Conservation (phyloP, 92 coral and sea anemone species). For the Ricordea florida region DNA sequence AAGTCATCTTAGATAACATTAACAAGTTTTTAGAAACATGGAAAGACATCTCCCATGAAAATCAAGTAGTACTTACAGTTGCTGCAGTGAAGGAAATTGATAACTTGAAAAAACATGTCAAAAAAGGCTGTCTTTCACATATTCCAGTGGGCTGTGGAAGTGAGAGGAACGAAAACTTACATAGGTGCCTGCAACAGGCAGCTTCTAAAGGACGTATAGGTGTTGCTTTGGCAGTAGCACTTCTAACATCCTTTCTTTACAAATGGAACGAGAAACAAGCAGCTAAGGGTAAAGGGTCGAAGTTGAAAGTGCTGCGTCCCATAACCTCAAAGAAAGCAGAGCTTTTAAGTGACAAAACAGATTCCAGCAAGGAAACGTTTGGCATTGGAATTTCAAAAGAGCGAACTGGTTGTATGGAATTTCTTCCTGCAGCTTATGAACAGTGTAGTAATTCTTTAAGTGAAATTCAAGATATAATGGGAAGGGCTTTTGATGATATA, state of each 20-base stretch:
- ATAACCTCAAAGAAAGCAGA: slow-evolving; percentile 44
- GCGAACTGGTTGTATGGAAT: slow-evolving; percentile 1
- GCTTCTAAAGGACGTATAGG: slow-evolving; percentile 27
- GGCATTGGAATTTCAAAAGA: slow-evolving; percentile 40
- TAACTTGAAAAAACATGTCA: slow-evolving; percentile 19
- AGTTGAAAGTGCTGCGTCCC: slow-evolving; percentile 28
- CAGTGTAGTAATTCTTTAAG: slow-evolving; percentile 22
- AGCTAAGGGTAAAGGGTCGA: background rate
- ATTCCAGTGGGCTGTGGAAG: slow-evolving; percentile 58
- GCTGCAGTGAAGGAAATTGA: slow-evolving; percentile 45
- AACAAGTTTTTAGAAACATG: slow-evolving; percentile 39
- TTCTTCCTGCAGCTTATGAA: slow-evolving; percentile 41
- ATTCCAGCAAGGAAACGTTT: background rate
- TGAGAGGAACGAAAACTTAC: slow-evolving; percentile 53
- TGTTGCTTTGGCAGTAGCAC: slow-evolving; percentile 32
- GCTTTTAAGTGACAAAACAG: slow-evolving; percentile 21
- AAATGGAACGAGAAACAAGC: slow-evolving; percentile 54
- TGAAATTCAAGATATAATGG: slow-evolving; percentile 48
- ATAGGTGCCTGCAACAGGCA: slow-evolving; percentile 37
- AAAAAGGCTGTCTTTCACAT: slow-evolving; percentile 51
- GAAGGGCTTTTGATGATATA: slow-evolving; percentile 43
- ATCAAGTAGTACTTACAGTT: slow-evolving; percentile 40
- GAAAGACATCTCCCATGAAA: slow-evolving; percentile 52
- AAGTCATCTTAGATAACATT: slow-evolving; percentile 13
- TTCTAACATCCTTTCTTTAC: slow-evolving; percentile 46